Evolutionary conservation across 2,797 vertebrate species (phyloP).

Genomic region (Apogon talboti): DNA sequence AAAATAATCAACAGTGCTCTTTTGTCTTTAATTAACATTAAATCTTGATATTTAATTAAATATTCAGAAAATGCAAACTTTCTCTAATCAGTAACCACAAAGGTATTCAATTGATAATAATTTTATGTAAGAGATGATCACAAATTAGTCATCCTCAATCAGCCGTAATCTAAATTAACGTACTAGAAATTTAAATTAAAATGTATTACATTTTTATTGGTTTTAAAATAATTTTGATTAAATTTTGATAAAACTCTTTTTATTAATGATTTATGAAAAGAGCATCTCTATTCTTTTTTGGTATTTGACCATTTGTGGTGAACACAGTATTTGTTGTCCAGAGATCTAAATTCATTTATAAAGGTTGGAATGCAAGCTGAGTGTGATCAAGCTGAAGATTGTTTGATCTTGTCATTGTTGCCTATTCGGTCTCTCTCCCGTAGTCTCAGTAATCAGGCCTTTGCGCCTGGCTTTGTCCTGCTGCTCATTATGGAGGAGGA

Average conservation of each 20-base stretch:
- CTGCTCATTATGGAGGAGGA: constrained; percentile 68
- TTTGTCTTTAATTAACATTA: neutral
- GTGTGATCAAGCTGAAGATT: constrained; percentile 29
- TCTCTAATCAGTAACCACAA: neutral
- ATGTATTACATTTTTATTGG: neutral
- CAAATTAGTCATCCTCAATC: neutral
- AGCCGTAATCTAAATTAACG: neutral
- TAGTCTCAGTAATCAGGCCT: constrained; percentile 60
- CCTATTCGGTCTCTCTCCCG: constrained; percentile 42
- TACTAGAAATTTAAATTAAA: neutral
- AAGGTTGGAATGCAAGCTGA: neutral
- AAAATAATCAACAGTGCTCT: too few relatives aligned
- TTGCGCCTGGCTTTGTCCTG: constrained; percentile 78
- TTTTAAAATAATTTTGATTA: constrained; percentile 17
- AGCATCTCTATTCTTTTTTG: constrained; percentile 18
- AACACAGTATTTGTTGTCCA: constrained; percentile 13
- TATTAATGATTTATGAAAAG: neutral
- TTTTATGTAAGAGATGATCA: neutral
- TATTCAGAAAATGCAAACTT: neutral
- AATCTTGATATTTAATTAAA: neutral
- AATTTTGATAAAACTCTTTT: neutral
- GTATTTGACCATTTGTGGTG: constrained; percentile 42
- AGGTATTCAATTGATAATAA: neutral
- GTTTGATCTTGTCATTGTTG: constrained; percentile 60
- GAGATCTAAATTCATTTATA: neutral